Conservation (phyloP, 2,113 vertebrate genomes). For the Stigmatopora nigra region DNA sequence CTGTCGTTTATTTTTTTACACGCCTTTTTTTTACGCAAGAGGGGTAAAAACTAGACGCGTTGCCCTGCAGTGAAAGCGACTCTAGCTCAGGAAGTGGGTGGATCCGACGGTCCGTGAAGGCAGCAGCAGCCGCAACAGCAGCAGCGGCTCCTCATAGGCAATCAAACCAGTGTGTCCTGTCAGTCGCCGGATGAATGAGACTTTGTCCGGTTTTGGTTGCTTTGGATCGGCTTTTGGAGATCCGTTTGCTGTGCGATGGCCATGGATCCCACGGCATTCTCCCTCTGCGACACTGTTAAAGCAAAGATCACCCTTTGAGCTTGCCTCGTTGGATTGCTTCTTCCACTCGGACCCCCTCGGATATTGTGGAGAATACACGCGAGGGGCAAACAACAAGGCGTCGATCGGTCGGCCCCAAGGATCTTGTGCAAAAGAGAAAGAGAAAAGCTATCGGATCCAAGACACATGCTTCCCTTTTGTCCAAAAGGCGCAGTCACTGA, state of each 20-base stretch:
- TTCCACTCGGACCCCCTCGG: constrained; percentile 38
- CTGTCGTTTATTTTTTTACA: constrained; percentile 15
- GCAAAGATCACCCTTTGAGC: constrained; percentile 12
- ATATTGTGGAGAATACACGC: constrained; percentile 52
- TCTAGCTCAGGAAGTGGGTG: constrained; percentile 72
- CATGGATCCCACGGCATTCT: constrained; percentile 31
- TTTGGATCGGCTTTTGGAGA: constrained; percentile 50
- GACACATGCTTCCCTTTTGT: constrained; percentile 82
- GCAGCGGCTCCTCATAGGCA: constrained; percentile 26
- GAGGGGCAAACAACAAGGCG: constrained; percentile 10
- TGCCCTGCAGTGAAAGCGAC: constrained; percentile 31
- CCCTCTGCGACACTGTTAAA: constrained; percentile 20
- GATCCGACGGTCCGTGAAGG: constrained; percentile 41
- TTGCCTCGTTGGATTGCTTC: constrained; percentile 63
- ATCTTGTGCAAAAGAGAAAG: constrained; percentile 32
- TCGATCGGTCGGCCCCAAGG: constrained; percentile 14
- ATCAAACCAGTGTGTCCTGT: too few species aligned
- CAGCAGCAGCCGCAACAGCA: constrained; percentile 10
- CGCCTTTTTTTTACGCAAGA: constrained; percentile 56
- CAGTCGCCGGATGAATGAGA: constrained; percentile 68
- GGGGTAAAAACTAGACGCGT: constrained; percentile 27
- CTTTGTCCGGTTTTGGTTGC: constrained; percentile 53
- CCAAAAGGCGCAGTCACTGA: constrained; percentile 67
- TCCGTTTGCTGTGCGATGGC: constrained; percentile 34
- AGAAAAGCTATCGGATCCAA: constrained; percentile 48